Evolutionary conservation across 2,113 vertebrate species (phyloP).

Genomic region (Mus pahari): DNA sequence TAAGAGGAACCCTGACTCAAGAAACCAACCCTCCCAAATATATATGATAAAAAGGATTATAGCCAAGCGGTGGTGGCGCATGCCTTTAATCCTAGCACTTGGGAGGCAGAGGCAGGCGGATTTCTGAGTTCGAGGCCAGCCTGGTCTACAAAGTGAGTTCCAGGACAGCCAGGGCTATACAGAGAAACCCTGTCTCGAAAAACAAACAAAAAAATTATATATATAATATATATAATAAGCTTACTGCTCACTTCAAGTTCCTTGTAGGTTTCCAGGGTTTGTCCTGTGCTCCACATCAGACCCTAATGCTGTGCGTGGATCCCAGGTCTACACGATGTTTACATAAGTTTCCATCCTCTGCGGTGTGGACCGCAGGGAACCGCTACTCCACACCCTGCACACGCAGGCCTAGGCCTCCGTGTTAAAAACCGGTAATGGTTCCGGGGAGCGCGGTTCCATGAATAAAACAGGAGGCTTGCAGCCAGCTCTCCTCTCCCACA

Average conservation of each 20-base stretch:
- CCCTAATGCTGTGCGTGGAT: background rate
- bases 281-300: background rate
- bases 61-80: no score
- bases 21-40: background rate
- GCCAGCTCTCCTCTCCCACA: fast-evolving
- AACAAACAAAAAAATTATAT: no score
- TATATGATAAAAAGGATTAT: no score
- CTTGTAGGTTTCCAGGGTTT: background rate
- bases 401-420: background rate
- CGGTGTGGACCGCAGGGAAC: background rate
- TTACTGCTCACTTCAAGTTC: background rate
- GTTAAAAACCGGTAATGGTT: background rate
- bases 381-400: background rate
- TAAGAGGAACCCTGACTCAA: background rate
- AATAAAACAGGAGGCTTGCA: background rate
- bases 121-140: no score
- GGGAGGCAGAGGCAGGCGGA: no score
- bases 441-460: background rate
- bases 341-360: background rate
- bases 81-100: no score
- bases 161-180: no score
- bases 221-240: no score
- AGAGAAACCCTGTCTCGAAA: no score
- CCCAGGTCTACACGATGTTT: background rate
- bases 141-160: no score